Evolutionary conservation across 2,797 vertebrate species (phyloP).

Genomic region (Enteromius afrohamiltoni): DNA sequence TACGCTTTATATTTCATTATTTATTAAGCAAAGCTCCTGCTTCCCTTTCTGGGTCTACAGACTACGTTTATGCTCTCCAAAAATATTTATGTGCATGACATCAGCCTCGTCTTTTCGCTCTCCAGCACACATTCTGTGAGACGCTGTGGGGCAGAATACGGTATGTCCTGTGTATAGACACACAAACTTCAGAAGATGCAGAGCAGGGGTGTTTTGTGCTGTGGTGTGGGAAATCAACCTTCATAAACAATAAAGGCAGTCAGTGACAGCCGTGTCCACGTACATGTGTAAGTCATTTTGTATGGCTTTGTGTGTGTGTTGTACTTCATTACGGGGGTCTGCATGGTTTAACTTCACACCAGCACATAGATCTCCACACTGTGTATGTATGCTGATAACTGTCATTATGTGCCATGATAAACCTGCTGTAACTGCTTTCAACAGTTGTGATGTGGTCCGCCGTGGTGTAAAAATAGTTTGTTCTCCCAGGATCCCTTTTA

Average conservation of each 20-base stretch:
- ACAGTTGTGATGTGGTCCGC: slow-evolving; percentile 9
- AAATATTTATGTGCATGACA: slow-evolving; percentile 57
- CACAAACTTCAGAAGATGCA: slow-evolving; percentile 11
- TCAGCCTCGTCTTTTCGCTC: slow-evolving; percentile 44
- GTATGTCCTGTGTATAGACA: slow-evolving; percentile 35
- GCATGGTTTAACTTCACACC: slow-evolving; percentile 27
- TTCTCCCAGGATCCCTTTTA: slow-evolving; percentile 34
- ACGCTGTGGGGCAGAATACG: slow-evolving; percentile 20
- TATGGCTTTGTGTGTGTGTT: slow-evolving; percentile 21
- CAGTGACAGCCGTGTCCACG: slow-evolving; percentile 13
- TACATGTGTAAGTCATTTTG: slow-evolving; percentile 13
- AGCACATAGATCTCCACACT: neutral
- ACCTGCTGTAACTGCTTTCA: slow-evolving; percentile 22
- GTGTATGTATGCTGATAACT: slow-evolving; percentile 36
- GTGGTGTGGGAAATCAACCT: slow-evolving; percentile 29
- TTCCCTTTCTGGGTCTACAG: slow-evolving; percentile 41
- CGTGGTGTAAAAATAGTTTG: slow-evolving; percentile 27
- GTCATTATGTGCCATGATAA: slow-evolving; percentile 27
- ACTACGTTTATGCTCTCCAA: slow-evolving; percentile 40
- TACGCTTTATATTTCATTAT: slow-evolving; percentile 56
- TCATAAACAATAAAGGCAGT: slow-evolving; percentile 26
- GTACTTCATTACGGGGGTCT: slow-evolving; percentile 30
- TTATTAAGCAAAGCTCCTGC: slow-evolving; percentile 47
- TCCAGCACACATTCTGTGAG: slow-evolving; percentile 33
- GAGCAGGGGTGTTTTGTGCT: slow-evolving; percentile 1